Base-by-base conservation (phyloP, 2,113 vertebrate species). In the Anser brachyrhynchus region DNA sequence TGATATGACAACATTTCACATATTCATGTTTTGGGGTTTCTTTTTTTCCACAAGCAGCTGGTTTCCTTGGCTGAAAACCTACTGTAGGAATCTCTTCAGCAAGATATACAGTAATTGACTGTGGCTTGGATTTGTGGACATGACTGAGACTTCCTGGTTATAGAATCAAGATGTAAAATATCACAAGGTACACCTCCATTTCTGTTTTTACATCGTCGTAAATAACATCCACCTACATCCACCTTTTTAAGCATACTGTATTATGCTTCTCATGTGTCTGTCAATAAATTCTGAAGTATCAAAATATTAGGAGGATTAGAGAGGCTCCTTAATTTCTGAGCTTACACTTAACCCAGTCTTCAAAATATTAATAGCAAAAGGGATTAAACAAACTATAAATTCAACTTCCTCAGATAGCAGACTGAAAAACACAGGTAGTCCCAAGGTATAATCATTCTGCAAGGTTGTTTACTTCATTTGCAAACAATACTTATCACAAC, bases 221-320 rank as follows among this genome's bases (percentile, higher is more conserved):
- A 83, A 88, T 39, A 80, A 86, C 46, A 49, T 21, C 20, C 44
- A 44, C 52, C 29, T 64, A 67, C 77, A 84, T 28, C 35, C 66
- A 78, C 12, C 74, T 83, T 57, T 83, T 1, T 13, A 87, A 73
- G 58, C 66, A 35, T 49, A 85, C 74, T 41, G 11, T 61, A 72
- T 73, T 79, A 46, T 78, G 37, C 29, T 91, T 84, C 69, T 90
- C 21, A 67, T 62, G 61, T 94, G 21, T 73, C 57, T 93, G 89
- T 90, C 44, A 96, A 94, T 84, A 96, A 31, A 89, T 46, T 92
- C 26, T 94, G 69, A 78, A 96, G 61, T 90, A 90, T 73, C 73
- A 90, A 96, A 95, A 95, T 87, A 90, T 52, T 73, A 91, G 77
- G 70, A 75, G 61, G 26, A 92, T 83, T 78, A 93, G 86, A 86